A percentile compares a stretch with the other conserved stretches of the same genome.
Conservation (phyloP, 2,888 invertebrate genomes). For the Brachypterus glaber region DNA sequence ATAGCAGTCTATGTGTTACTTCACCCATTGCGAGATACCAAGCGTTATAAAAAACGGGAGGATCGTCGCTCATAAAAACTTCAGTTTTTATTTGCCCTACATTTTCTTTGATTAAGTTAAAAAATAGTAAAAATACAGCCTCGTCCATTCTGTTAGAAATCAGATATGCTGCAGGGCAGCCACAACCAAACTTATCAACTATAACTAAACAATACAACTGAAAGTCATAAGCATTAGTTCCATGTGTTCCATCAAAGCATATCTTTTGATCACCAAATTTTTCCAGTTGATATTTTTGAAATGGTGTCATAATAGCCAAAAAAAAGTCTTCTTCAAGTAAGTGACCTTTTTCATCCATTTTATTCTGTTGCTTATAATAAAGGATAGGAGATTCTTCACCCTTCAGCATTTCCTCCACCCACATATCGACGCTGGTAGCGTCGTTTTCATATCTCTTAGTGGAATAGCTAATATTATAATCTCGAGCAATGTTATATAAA, state of each 20-base stretch:
- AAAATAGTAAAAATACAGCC: background rate
- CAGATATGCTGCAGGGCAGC: constrained; percentile 21
- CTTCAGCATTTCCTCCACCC: constrained; percentile 14
- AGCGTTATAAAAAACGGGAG: constrained; percentile 19
- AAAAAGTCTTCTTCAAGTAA: background rate
- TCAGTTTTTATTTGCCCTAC: background rate
- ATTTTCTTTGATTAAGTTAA: background rate
- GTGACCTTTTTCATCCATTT: background rate
- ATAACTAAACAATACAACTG: constrained; percentile 14
- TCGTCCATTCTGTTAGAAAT: constrained; percentile 15
- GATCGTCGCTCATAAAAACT: constrained; percentile 21
- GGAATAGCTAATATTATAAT: constrained; percentile 13
- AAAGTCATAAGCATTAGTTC: constrained; percentile 12
- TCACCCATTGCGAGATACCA: constrained; percentile 19
- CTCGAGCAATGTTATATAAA: constrained; percentile 16
- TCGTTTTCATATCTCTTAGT: constrained; percentile 14
- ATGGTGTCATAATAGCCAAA: constrained; percentile 7
- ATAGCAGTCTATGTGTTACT: background rate
- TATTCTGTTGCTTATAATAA: constrained; percentile 7
- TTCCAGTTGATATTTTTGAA: constrained; percentile 9
- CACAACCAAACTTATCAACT: constrained; percentile 21
- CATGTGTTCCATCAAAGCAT: constrained; percentile 15
- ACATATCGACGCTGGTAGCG: constrained; percentile 14
- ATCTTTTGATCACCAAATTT: constrained; percentile 11
- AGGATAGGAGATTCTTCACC: constrained; percentile 8